These are phyloP conservation scores for Gymnosoma rotundatum DNA, from an alignment of 2,888 invertebrate species.

Conservation along the genomic window DNA sequence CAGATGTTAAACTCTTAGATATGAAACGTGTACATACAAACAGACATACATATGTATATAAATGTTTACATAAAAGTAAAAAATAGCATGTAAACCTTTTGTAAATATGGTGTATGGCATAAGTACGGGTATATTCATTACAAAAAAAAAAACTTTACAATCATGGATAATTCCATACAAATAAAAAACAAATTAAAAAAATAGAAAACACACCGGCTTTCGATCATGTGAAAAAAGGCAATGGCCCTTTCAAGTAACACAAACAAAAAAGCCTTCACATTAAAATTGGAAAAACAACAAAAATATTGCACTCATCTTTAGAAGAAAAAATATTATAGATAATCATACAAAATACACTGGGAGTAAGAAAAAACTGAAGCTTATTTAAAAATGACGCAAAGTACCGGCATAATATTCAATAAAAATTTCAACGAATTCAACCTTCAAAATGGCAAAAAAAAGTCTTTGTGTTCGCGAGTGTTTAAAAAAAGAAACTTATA, in stretches of 20 bases:
- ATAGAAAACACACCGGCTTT: neutral
- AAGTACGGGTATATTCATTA: neutral
- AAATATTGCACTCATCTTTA: constrained; percentile 20
- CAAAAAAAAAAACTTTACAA: neutral
- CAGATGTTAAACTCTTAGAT: neutral
- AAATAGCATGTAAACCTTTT: constrained; percentile 20
- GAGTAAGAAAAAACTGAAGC: neutral
- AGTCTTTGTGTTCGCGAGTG: neutral
- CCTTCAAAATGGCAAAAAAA: neutral
- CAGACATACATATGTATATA: neutral
- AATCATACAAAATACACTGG: neutral
- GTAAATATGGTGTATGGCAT: constrained; percentile 21
- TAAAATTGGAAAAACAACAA: constrained; percentile 20
- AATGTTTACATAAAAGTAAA: constrained; percentile 19
- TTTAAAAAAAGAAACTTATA: neutral
- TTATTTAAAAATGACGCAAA: constrained; percentile 13
- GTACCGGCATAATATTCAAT: constrained; percentile 27
- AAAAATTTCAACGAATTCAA: neutral
- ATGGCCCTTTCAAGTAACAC: constrained; percentile 18
- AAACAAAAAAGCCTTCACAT: constrained; percentile 28
- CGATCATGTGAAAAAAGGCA: constrained; percentile 25
- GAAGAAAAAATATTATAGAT: neutral
- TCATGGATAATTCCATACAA: neutral
- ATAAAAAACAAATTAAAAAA: neutral
- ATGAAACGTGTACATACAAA: neutral